Conservation (phyloP, 92 coral and sea anemone species). For the Zoanthus sansibaricus region DNA sequence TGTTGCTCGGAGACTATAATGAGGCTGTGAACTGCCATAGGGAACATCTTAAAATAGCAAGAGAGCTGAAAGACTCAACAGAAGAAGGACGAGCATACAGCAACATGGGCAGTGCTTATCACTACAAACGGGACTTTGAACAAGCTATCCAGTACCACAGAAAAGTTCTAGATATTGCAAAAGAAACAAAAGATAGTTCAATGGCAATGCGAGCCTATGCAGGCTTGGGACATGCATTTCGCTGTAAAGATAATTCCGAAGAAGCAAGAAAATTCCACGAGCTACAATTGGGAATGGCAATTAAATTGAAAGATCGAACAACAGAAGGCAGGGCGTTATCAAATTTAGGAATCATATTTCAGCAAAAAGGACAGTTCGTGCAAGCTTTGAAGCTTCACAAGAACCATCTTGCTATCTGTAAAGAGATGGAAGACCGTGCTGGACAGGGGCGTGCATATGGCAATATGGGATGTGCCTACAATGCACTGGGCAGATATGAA, state of each 20-base stretch:
- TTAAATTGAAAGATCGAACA: slow-evolving; percentile 86
- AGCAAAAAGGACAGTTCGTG: slow-evolving; percentile 82
- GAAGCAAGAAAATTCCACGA: slow-evolving; percentile 86
- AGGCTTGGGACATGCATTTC: slow-evolving; percentile 93
- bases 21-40: slow-evolving; percentile 87
- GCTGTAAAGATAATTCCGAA: slow-evolving; percentile 84
- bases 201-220: slow-evolving; percentile 97
- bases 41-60: slow-evolving; percentile 86
- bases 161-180: slow-evolving; percentile 83
- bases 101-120: slow-evolving; percentile 94
- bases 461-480: slow-evolving; percentile 99
- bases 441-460: slow-evolving; percentile 99
- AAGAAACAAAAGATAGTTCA: slow-evolving; percentile 77
- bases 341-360: slow-evolving; percentile 93
- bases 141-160: slow-evolving; percentile 82
- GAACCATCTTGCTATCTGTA: slow-evolving; percentile 92
- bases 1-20: slow-evolving; percentile 79
- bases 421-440: slow-evolving; percentile 93
- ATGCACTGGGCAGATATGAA: slow-evolving; percentile 91
- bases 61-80: slow-evolving; percentile 74
- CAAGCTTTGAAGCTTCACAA: slow-evolving; percentile 95
- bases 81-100: slow-evolving; percentile 95
- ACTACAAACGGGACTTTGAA: slow-evolving; percentile 85
- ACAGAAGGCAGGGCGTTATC: slow-evolving; percentile 98
- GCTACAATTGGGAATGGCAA: slow-evolving; percentile 87